phyloP scores from a whole-genome alignment of 2,888 invertebrate species.

The Oscheius sp. region DNA sequence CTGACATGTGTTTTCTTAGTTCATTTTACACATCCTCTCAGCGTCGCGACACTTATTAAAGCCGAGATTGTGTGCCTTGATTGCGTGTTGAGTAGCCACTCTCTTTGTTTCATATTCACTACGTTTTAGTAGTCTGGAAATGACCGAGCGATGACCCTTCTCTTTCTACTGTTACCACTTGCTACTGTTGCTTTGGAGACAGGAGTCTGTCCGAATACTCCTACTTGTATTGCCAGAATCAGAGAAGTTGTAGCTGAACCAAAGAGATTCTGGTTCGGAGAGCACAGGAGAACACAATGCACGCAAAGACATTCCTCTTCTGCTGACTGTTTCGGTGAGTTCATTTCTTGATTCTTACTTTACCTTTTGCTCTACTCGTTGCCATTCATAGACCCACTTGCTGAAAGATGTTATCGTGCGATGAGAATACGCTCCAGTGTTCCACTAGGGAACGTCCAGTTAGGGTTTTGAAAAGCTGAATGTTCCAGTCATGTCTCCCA shows the following conservation, averaged over 20 bases:
- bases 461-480: not conserved
- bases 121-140: not conserved
- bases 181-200: constrained; percentile 9
- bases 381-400: not conserved
- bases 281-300: constrained; percentile 54
- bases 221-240: constrained; percentile 52
- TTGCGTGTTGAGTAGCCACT: constrained; percentile 11
- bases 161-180: constrained; percentile 3
- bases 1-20: constrained; percentile 29
- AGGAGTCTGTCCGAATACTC: constrained; percentile 50
- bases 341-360: not conserved
- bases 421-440: not conserved
- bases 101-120: constrained; percentile 5
- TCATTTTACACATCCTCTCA: not conserved
- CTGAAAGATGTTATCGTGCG: not conserved
- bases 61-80: not conserved
- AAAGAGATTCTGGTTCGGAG: constrained; percentile 60
- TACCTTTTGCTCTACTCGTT: not conserved
- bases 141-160: constrained; percentile 18
- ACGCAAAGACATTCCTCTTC: constrained; percentile 34
- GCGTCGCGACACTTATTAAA: constrained; percentile 12
- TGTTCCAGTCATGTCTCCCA: not conserved
- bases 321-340: constrained; percentile 32
- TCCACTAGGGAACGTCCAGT: not conserved
- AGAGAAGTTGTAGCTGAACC: constrained; percentile 54